A percentile compares a stretch with the other conserved stretches of the same genome.
phyloP scores from a whole-genome alignment of 2,113 vertebrate species.

The Triplophysa dalaica region DNA sequence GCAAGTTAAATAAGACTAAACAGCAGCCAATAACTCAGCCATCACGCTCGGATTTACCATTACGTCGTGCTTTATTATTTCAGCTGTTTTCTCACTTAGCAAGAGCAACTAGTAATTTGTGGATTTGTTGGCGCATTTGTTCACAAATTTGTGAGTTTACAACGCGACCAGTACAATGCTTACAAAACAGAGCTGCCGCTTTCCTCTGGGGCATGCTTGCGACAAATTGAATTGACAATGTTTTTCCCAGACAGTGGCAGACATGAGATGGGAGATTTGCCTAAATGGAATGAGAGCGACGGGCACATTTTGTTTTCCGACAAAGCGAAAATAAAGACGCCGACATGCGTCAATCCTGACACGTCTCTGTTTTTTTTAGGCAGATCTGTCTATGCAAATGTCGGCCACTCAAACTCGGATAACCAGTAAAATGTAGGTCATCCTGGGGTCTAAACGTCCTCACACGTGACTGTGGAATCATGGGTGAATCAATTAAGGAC shows the following conservation, averaged over 20 bases:
- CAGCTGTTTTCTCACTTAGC: slow-evolving; percentile 4
- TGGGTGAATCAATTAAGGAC: slow-evolving; percentile 18
- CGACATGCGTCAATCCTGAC: slow-evolving; percentile 25
- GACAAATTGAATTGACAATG: slow-evolving; percentile 29
- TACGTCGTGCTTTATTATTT: slow-evolving; percentile 6
- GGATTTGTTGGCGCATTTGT: slow-evolving; percentile 23
- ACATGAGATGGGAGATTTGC: slow-evolving; percentile 35
- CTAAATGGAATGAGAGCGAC: slow-evolving; percentile 28
- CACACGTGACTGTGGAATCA: slow-evolving; percentile 21
- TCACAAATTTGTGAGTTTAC: neutral
- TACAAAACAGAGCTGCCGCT: slow-evolving; percentile 17
- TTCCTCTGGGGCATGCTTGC: neutral
- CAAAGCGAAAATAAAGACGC: slow-evolving; percentile 28
- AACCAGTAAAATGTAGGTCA: slow-evolving; percentile 21
- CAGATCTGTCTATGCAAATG: neutral
- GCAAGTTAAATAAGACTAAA: slow-evolving; percentile 36
- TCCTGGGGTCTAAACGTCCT: neutral
- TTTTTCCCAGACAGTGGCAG: slow-evolving; percentile 12
- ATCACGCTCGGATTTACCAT: slow-evolving; percentile 8
- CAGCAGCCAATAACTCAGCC: neutral
- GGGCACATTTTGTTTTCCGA: slow-evolving; percentile 32
- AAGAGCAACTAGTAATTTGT: neutral
- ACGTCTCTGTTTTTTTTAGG: neutral
- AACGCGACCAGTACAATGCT: neutral
- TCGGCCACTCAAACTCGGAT: neutral